phyloP scores from a whole-genome alignment of 2,113 vertebrate species.

The Telmatochromis brichardi region DNA sequence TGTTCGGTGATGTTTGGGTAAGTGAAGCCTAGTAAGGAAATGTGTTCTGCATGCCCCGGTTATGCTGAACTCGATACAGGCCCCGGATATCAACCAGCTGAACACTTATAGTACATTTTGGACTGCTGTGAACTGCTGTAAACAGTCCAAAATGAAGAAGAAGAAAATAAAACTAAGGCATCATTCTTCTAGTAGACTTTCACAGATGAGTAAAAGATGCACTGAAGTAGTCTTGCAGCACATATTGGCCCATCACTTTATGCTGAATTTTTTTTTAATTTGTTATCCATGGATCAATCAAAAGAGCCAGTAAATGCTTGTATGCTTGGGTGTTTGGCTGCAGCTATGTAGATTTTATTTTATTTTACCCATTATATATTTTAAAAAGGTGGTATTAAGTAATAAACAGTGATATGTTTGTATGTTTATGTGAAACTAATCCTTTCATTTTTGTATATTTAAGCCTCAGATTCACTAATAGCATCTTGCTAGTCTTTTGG shows the following conservation, averaged over 20 bases:
- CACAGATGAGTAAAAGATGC: neutral
- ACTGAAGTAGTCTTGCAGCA: neutral
- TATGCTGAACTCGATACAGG: neutral
- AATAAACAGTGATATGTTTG: neutral
- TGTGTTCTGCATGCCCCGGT: accelerated
- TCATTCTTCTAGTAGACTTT: neutral
- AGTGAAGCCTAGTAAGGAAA: neutral
- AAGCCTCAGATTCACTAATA: neutral
- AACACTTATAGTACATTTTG: neutral
- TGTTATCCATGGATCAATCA: neutral
- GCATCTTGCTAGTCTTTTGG: neutral
- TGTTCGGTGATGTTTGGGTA: neutral
- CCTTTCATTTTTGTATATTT: neutral
- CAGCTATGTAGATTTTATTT: neutral
- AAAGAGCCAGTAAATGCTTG: neutral
- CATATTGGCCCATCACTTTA: accelerated
- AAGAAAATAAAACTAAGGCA: neutral
- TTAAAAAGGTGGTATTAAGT: neutral
- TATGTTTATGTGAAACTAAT: neutral
- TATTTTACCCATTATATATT: neutral
- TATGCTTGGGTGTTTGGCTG: neutral
- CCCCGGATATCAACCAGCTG: neutral
- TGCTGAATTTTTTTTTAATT: neutral
- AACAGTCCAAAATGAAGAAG: no score
- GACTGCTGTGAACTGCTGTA: neutral